A percentile compares a stretch with the other conserved stretches of the same genome.
Conservation (phyloP, 1,140 invertebrate genomes). For the Drosophila repletoides region DNA sequence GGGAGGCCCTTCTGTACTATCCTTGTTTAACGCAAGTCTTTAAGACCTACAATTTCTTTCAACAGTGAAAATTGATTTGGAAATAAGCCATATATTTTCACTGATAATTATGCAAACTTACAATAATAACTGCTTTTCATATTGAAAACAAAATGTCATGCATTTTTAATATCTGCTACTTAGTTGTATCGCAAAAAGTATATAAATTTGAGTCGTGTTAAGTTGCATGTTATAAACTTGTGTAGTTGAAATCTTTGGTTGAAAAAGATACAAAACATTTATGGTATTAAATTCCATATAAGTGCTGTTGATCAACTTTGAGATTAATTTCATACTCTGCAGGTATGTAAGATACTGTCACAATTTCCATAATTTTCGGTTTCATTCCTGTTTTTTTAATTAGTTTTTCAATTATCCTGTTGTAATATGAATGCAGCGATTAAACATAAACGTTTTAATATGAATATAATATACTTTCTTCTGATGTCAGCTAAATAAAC, state of each 20-base stretch:
- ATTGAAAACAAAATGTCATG: no score
- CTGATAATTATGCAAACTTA: no score
- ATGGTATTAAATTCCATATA: background rate
- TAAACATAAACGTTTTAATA: no score
- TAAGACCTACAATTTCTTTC: background rate
- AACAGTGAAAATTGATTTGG: no score
- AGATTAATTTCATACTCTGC: constrained; percentile 2
- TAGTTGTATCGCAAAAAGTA: background rate
- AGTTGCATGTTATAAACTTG: constrained; percentile 11
- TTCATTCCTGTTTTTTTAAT: background rate
- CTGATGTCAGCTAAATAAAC: no score
- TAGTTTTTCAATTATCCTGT: background rate
- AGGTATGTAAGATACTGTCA: constrained; percentile 20
- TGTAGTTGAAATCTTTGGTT: no score
- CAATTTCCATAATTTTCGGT: constrained; percentile 4
- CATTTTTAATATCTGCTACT: no score
- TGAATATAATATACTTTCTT: no score
- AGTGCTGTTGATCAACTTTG: constrained; percentile 10
- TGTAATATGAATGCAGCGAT: no score
- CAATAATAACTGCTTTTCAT: no score
- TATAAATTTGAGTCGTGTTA: background rate
- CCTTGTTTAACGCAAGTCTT: background rate
- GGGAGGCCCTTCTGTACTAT: constrained; percentile 7
- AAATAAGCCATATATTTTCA: no score
- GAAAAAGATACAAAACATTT: no score